phyloP scores from a whole-genome alignment of 2,888 invertebrate genomes.

The Phasia obesa region DNA sequence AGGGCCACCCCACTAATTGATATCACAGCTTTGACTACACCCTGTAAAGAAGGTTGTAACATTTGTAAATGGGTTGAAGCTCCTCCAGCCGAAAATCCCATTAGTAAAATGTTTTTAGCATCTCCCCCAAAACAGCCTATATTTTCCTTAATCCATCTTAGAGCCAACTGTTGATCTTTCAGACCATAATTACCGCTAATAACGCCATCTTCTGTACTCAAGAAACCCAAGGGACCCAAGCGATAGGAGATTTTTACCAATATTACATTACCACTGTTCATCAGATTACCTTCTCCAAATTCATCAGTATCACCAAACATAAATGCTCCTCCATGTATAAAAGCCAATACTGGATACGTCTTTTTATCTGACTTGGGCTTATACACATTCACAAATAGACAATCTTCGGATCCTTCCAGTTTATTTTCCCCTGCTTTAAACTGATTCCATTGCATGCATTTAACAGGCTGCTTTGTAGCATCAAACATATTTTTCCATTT shows the following conservation, averaged over 20 bases:
- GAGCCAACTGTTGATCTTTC: conserved; percentile 88
- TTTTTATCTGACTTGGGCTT: conserved; percentile 82
- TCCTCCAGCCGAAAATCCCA: conserved; percentile 88
- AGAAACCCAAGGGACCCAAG: conserved; percentile 87
- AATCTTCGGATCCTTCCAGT: conserved; percentile 83
- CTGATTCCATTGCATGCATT: conserved; percentile 71
- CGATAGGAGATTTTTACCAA: conserved; percentile 87
- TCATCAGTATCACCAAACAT: conserved; percentile 85
- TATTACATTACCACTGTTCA: conserved; percentile 85
- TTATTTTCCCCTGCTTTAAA: conserved; percentile 33
- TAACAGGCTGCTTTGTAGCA: conserved; percentile 83
- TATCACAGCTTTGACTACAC: conserved; percentile 63
- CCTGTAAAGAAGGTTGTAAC: conserved; percentile 83
- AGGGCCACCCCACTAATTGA: conserved; percentile 71
- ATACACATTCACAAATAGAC: conserved; percentile 85
- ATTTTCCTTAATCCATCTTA: conserved; percentile 87
- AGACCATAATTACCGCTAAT: conserved; percentile 89
- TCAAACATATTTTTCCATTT: conserved; percentile 71
- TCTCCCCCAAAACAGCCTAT: conserved; percentile 88
- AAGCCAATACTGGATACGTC: conserved; percentile 85
- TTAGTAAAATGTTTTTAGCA: conserved; percentile 86
- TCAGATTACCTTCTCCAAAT: conserved; percentile 85
- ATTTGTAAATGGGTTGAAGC: conserved; percentile 89
- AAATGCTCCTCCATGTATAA: conserved; percentile 87
- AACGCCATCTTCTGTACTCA: conserved; percentile 87